Percentiles rank a stretch among this genome's conserved stretches.
These are phyloP conservation scores for Danionella cerebrum DNA, from an alignment of 2,113 vertebrate genomes.

Conservation along the genomic window DNA sequence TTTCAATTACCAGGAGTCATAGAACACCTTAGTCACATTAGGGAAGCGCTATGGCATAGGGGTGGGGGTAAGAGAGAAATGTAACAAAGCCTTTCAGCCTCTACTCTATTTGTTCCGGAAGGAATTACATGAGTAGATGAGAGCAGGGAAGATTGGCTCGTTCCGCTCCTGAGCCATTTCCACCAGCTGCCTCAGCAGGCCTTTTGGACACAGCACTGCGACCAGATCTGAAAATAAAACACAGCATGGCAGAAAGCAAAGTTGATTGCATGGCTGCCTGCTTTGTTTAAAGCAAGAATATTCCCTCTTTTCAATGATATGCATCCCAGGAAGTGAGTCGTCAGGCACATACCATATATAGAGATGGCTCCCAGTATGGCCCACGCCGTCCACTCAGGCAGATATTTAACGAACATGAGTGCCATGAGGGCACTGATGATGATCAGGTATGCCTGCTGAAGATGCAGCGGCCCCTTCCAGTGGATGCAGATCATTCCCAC, in stretches of 20 bases:
- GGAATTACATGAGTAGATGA: slow-evolving; percentile 95
- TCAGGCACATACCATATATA: slow-evolving; percentile 62
- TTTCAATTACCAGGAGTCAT: too few species aligned
- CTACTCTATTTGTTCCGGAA: neutral
- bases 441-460: slow-evolving; percentile 96
- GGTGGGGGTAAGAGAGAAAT: too few species aligned
- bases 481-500: slow-evolving; percentile 98
- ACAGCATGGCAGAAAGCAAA: too few species aligned
- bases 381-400: slow-evolving; percentile 95
- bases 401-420: slow-evolving; percentile 95
- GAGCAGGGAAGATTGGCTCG: slow-evolving; percentile 93
- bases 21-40: too few species aligned
- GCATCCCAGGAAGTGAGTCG: neutral
- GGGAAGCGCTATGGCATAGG: too few species aligned
- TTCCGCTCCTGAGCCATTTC: slow-evolving; percentile 96
- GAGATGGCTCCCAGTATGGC: slow-evolving; percentile 95
- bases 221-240: slow-evolving; percentile 76
- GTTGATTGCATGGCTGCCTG: too few species aligned
- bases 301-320: too few species aligned
- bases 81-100: too few species aligned
- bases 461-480: slow-evolving; percentile 89
- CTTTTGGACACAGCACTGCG: slow-evolving; percentile 89
- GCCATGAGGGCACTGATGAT: slow-evolving; percentile 98
- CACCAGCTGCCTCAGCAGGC: slow-evolving; percentile 89
- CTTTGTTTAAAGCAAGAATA: too few species aligned